Evolutionary conservation across 1,140 invertebrate genomes (phyloP).

Genomic region (Parapsyche elsis): DNA sequence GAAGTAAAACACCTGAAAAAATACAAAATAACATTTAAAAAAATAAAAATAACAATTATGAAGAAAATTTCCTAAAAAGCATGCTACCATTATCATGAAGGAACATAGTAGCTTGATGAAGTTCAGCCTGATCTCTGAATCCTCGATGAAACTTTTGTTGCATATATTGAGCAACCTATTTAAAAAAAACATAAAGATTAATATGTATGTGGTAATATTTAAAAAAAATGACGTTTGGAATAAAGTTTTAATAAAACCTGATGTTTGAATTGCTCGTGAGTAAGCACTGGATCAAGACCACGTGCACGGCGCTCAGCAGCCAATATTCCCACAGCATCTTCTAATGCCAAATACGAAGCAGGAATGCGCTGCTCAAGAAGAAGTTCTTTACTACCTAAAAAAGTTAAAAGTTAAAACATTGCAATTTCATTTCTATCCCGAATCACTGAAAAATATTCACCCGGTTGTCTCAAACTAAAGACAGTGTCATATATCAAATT

Average conservation of each 20-base stretch:
- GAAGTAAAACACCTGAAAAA: conserved; percentile 85
- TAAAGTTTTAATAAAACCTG: conserved; percentile 56
- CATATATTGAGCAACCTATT: conserved; percentile 65
- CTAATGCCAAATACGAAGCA: conserved; percentile 92
- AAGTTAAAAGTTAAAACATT: neutral
- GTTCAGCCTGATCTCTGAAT: conserved; percentile 89
- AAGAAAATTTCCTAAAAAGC: conserved; percentile 48
- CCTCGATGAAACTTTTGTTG: conserved; percentile 72
- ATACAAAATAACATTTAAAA: neutral
- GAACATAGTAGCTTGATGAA: conserved; percentile 96
- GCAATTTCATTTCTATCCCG: neutral
- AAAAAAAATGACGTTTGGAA: neutral
- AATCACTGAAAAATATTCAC: conserved; percentile 58
- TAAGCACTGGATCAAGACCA: conserved; percentile 88
- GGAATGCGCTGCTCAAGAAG: conserved; percentile 95
- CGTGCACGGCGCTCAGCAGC: conserved; percentile 76
- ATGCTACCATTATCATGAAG: conserved; percentile 98
- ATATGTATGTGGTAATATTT: conserved; percentile 36
- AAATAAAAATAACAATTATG: neutral
- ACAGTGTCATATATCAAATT: conserved; percentile 95
- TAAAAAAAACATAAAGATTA: no score
- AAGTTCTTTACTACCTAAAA: conserved; percentile 86
- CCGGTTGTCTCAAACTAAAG: conserved; percentile 88
- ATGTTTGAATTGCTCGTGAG: conserved; percentile 84
- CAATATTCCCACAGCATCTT: conserved; percentile 88